Evolutionary conservation across 2,888 invertebrate genomes (phyloP).

Genomic region (Tryphoninae sp.): DNA sequence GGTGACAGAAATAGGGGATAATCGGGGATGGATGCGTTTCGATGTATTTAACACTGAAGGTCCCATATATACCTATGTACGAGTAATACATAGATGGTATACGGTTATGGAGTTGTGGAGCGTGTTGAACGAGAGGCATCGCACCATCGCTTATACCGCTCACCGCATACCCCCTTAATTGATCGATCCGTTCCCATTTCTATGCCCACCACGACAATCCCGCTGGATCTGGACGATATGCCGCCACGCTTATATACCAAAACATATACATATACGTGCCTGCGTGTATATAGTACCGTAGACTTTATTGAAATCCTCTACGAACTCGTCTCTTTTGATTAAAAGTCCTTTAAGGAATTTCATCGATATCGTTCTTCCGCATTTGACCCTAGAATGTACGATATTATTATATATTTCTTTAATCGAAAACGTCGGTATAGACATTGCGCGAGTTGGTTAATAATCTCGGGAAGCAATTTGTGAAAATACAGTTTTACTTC

Average conservation of each 20-base stretch:
- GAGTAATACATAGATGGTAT: neutral
- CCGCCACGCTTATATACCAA: neutral
- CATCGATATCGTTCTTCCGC: neutral
- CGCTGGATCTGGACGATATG: conserved; percentile 4
- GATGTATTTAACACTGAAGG: neutral
- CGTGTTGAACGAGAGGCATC: conserved; percentile 20
- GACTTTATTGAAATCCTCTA: neutral
- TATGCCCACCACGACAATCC: conserved; percentile 3
- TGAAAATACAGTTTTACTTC: neutral
- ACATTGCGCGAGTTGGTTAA: neutral
- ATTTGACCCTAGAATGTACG: neutral
- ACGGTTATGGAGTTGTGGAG: conserved; percentile 2
- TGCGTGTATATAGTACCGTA: neutral
- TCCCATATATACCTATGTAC: neutral
- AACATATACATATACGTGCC: neutral
- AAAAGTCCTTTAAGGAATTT: neutral
- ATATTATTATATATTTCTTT: neutral
- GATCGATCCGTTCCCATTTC: conserved; percentile 56
- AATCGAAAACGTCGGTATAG: neutral
- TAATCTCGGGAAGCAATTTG: neutral
- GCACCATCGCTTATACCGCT: conserved; percentile 8
- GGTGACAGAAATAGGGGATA: neutral
- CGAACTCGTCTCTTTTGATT: neutral
- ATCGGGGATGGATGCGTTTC: neutral
- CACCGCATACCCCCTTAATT: conserved; percentile 47